Evolutionary conservation across 2,888 invertebrate genomes (phyloP), one percentile per base, ranked within the genome.

Genomic region (Euproctis similis): DNA sequence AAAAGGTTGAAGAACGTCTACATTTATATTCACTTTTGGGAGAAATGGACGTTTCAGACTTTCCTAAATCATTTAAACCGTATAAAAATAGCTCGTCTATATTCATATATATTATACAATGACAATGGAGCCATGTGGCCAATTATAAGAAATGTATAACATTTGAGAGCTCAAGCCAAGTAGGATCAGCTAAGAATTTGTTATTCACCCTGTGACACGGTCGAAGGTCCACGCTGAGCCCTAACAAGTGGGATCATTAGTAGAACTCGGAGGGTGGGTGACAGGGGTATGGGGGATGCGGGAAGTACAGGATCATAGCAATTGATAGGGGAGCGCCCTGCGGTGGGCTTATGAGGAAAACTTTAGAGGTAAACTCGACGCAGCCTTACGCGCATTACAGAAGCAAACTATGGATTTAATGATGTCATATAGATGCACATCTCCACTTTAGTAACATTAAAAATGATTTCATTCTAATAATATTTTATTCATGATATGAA

Each of bases 161-260:
- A 59, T 62, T 54, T 56, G 53, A 49, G 46, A 50, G 52, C 45
- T 53, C 56, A 64, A 54, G 40, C 50, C 56, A 59, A 61, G 66
- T 57, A 46, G 66, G 67, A 73, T 76, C 65, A 69, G 63, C 64
- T 65, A 56, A 58, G 67, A 75, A 77, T 82, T 82, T 78, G 81
- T 80, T 81, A 82, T 82, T 82, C 81, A 76, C 68, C 64, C 61
- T 63, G 65, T 75, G 73, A 75, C 80, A 76, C 71, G 69, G 70
- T 40, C 68, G 66, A 76, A 77, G 75, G 82, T 76, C 78, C 78
- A 65, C 59, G 59, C 57, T 71, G 77, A 81, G 78, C 74, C 76
- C 67, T 77, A 81, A 82, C 82, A 82, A 84, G 80, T 81, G 82
- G 76, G 63, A 74, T 82, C 80, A 80, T 84, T 82, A 82, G 78